Evolutionary conservation across 2,797 vertebrate species (phyloP).

Genomic region (Tenualosa thibaudeaui): DNA sequence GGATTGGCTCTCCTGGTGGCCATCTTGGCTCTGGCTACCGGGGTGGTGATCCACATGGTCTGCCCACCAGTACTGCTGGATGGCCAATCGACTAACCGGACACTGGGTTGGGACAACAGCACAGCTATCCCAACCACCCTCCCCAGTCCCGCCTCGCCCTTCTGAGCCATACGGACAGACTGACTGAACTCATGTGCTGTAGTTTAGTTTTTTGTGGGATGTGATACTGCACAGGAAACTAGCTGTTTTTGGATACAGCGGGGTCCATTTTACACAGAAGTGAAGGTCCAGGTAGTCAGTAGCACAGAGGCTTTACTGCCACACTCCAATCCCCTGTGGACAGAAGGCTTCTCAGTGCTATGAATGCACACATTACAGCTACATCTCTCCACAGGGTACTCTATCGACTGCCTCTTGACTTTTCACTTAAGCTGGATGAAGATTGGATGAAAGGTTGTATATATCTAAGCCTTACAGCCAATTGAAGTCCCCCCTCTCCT

Average conservation of each 20-base stretch:
- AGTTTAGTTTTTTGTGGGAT: background rate
- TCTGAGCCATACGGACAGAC: conserved; percentile 24
- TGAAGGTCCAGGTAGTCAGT: too few species aligned
- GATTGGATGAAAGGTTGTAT: background rate
- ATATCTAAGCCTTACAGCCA: background rate
- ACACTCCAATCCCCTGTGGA: background rate
- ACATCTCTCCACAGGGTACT: background rate
- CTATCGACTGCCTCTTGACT: background rate
- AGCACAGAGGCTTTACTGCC: background rate
- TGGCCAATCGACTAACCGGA: conserved; percentile 55
- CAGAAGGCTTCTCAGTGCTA: background rate
- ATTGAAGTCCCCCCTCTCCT: background rate
- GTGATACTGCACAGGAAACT: too few species aligned
- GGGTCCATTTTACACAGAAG: too few species aligned
- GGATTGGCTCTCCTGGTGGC: conserved; percentile 60
- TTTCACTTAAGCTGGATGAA: background rate
- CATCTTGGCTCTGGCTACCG: conserved; percentile 60
- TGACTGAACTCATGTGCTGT: background rate
- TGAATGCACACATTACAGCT: background rate
- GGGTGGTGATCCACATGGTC: conserved; percentile 70
- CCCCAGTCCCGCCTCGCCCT: conserved; percentile 30
- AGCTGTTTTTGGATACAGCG: too few species aligned
- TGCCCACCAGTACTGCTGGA: conserved; percentile 56
- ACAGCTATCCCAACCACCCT: conserved; percentile 50
- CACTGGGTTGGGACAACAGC: conserved; percentile 57